These are phyloP conservation scores for Amphimedon queenslandica DNA, from an alignment of 37 sponge, comb jelly and placozoan genomes.

Conservation along the genomic window DNA sequence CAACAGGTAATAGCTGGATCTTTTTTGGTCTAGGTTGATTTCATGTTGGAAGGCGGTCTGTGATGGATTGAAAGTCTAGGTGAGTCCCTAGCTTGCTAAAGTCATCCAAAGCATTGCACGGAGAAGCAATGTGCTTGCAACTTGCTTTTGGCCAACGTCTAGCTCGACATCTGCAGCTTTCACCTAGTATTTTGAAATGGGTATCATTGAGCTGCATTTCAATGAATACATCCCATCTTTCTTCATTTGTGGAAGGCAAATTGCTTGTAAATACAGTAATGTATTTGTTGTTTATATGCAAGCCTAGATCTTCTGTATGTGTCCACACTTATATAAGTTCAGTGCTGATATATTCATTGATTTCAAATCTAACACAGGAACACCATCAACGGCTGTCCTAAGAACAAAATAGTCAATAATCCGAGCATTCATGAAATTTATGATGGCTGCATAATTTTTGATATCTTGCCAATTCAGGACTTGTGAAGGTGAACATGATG, in stretches of 20 bases:
- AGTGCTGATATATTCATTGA: not conserved
- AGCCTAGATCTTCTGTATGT: conserved; percentile 23
- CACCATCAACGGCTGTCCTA: conserved; percentile 11
- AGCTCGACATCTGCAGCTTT: conserved; percentile 44
- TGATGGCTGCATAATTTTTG: not conserved
- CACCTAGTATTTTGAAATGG: conserved; percentile 14
- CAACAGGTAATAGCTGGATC: conserved; percentile 15
- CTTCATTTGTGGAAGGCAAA: conserved; percentile 34
- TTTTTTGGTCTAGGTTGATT: conserved; percentile 23
- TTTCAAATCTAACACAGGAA: conserved; percentile 5
- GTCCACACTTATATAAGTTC: conserved; percentile 23
- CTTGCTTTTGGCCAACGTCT: conserved; percentile 24
- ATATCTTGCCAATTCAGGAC: not conserved
- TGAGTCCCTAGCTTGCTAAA: too few relatives aligned
- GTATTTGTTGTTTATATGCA: too few relatives aligned
- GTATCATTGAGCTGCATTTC: not conserved
- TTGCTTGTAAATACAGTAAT: too few relatives aligned
- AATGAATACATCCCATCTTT: conserved; percentile 23
- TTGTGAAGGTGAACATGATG: not conserved
- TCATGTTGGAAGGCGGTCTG: conserved; percentile 17
- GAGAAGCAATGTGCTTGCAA: conserved; percentile 47
- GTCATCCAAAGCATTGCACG: conserved; percentile 15
- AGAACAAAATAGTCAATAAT: conserved; percentile 22
- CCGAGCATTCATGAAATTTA: conserved; percentile 5
- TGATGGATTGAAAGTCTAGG: too few relatives aligned